Conservation (phyloP, 2,888 invertebrate species). For the Hypercompe scribonia region DNA sequence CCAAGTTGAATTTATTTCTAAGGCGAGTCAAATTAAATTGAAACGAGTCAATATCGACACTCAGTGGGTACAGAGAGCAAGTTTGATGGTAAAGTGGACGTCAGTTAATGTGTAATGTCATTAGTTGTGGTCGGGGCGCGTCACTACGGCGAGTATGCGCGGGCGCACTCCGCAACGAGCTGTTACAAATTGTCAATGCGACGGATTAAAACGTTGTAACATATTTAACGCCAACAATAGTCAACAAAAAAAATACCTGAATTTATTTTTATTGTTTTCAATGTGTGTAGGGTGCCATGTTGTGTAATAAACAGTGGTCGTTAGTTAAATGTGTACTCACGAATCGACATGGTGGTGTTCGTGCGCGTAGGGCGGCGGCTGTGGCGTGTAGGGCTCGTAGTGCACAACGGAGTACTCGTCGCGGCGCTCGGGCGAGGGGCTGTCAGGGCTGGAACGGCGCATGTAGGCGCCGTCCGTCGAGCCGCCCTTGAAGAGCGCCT, state of each 20-base stretch:
- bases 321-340: constrained; percentile 61
- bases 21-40: not conserved
- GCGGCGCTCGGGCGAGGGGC: constrained; percentile 73
- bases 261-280: not conserved
- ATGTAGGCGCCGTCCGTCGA: constrained; percentile 72
- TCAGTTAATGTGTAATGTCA: constrained; percentile 43
- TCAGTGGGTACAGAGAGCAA: constrained; percentile 11
- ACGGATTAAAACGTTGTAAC: not conserved
- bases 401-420: constrained; percentile 73
- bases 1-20: too few species aligned
- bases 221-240: not conserved
- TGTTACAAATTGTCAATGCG: constrained; percentile 2
- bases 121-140: constrained; percentile 36
- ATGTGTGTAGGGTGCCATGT: not conserved
- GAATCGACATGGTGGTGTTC: constrained; percentile 72
- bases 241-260: not conserved
- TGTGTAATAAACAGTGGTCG: not conserved
- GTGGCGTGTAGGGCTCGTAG: constrained; percentile 73
- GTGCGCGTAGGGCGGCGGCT: constrained; percentile 70
- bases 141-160: constrained; percentile 4
- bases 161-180: not conserved
- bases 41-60: not conserved
- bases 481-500: constrained; percentile 69
- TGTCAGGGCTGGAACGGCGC: constrained; percentile 72
- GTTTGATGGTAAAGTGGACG: constrained; percentile 22